Conservation (phyloP, 1,140 invertebrate genomes). For the Carposina sasakii region DNA sequence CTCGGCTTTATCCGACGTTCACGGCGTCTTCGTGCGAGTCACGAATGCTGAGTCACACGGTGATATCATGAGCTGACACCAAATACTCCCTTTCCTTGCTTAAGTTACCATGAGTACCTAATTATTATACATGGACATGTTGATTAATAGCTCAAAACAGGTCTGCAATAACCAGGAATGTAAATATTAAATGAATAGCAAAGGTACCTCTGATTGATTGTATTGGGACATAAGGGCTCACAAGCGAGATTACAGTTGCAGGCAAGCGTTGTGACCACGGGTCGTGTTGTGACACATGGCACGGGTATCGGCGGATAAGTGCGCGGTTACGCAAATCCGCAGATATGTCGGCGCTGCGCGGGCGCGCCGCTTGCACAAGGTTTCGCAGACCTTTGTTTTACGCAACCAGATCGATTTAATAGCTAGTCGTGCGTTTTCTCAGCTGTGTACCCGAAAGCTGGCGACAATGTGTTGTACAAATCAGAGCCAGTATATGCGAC, state of each 20-base stretch:
- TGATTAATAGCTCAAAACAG: too few species aligned
- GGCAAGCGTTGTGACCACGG: too few species aligned
- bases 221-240: neutral
- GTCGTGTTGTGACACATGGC: conserved; percentile 64
- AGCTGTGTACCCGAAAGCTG: conserved; percentile 40
- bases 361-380: conserved; percentile 70
- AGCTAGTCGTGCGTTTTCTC: conserved; percentile 61
- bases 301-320: conserved; percentile 66
- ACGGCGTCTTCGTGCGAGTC: conserved; percentile 28
- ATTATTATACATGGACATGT: too few species aligned
- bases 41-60: conserved; percentile 46
- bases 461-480: neutral
- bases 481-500: too few species aligned
- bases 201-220: too few species aligned
- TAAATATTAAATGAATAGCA: too few species aligned
- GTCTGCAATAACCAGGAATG: too few species aligned
- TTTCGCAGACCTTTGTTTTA: conserved; percentile 72
- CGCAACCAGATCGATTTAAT: conserved; percentile 69
- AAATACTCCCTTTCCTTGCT: too few species aligned
- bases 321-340: conserved; percentile 69
- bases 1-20: conserved; percentile 17
- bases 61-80: conserved; percentile 48
- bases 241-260: conserved; percentile 26
- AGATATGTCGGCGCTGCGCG: conserved; percentile 66
- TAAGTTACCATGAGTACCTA: too few species aligned